phyloP scores from a whole-genome alignment of 2,888 invertebrate species.

The Dasypolia templi region DNA sequence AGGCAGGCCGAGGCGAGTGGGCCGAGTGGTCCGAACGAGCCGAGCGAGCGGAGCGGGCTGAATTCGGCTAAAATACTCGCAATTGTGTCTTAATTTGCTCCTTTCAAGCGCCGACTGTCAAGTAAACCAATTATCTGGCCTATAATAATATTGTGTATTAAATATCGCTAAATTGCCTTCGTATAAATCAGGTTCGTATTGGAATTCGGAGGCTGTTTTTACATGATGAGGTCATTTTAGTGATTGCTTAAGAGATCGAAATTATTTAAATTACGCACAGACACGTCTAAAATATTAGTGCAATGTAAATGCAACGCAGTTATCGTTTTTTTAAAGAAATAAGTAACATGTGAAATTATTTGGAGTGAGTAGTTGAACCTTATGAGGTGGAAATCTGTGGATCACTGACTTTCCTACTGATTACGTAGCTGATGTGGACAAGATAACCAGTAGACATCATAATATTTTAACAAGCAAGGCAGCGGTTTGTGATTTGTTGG shows the following conservation, averaged over 20 bases:
- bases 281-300: neutral
- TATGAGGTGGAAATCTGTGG: neutral
- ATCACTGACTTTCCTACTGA: neutral
- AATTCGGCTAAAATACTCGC: constrained; percentile 70
- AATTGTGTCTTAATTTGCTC: constrained; percentile 78
- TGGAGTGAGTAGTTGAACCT: neutral
- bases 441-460: neutral
- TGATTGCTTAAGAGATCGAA: neutral
- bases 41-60: constrained; percentile 46
- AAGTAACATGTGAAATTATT: too few species aligned
- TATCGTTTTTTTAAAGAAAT: neutral
- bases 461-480: neutral
- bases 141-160: constrained; percentile 73
- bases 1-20: constrained; percentile 24
- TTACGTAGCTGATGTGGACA: neutral
- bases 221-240: constrained; percentile 9
- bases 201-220: constrained; percentile 39
- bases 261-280: neutral
- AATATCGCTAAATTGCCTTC: constrained; percentile 67
- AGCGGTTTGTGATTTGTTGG: too few species aligned
- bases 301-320: neutral
- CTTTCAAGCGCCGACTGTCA: constrained; percentile 72
- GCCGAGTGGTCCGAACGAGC: constrained; percentile 56
- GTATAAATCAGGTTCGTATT: constrained; percentile 68
- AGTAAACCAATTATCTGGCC: constrained; percentile 73